A percentile compares a stretch with the other conserved stretches of the same genome.
Evolutionary conservation across 2,797 vertebrate genomes (phyloP).

Genomic region (Benthosema pterotum): DNA sequence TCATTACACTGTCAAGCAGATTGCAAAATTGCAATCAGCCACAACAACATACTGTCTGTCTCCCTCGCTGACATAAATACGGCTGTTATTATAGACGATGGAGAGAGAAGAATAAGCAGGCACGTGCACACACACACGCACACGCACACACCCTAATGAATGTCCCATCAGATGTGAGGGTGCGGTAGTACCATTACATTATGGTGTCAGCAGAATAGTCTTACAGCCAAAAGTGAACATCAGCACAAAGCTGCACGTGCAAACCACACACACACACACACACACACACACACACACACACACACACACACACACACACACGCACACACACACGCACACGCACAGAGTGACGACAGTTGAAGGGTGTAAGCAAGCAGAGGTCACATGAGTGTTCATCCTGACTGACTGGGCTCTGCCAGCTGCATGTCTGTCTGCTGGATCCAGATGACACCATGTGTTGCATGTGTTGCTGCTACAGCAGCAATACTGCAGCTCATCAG

Average conservation of each 20-base stretch:
- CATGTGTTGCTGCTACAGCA: too few species aligned
- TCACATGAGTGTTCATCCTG: not conserved
- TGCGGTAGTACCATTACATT: conserved; percentile 19
- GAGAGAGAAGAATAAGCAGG: too few species aligned
- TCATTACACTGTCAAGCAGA: conserved; percentile 12
- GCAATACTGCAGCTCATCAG: too few species aligned
- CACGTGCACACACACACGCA: conserved; percentile 14
- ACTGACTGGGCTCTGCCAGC: not conserved
- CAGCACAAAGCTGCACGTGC: conserved; percentile 43
- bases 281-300: conserved; percentile 10
- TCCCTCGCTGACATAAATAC: too few species aligned
- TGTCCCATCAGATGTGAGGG: conserved; percentile 35
- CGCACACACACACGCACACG: conserved; percentile 9
- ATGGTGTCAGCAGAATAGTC: conserved; percentile 49
- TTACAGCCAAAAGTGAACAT: conserved; percentile 41
- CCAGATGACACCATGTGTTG: not conserved
- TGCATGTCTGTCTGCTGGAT: not conserved
- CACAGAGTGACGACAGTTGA: conserved; percentile 1
- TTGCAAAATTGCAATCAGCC: not conserved
- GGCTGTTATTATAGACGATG: too few species aligned
- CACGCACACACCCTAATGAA: conserved; percentile 26
- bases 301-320: not conserved
- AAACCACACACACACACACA: too few species aligned
- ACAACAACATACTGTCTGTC: too few species aligned
- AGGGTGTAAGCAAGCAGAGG: not conserved